Evolutionary conservation across 2,113 vertebrate species (phyloP).

Genomic region (Caranx melampygus): DNA sequence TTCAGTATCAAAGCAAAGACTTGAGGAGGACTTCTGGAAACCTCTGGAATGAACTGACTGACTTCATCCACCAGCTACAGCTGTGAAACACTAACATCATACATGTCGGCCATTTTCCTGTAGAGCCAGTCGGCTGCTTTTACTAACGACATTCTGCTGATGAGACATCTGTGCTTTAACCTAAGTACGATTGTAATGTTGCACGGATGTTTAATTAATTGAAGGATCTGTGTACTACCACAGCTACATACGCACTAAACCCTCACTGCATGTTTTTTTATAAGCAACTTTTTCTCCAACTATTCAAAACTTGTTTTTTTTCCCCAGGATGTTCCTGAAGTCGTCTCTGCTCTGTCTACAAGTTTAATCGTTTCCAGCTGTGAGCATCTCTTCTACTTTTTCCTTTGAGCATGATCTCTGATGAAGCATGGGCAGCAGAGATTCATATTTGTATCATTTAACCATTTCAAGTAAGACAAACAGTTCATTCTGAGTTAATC

Average conservation of each 20-base stretch:
- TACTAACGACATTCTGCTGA: no score
- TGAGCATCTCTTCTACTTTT: constrained; percentile 8
- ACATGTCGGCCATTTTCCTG: no score
- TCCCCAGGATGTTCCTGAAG: constrained; percentile 3
- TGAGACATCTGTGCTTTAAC: no score
- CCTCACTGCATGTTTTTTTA: background rate
- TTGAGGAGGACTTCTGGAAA: no score
- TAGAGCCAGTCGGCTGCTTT: no score
- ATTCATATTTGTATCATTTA: background rate
- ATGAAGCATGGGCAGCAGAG: background rate
- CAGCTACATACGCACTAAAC: background rate
- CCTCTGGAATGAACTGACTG: no score
- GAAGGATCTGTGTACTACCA: background rate
- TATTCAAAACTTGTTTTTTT: background rate
- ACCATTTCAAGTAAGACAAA: background rate
- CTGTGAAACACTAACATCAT: no score
- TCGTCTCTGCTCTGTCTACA: background rate
- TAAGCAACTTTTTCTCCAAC: background rate
- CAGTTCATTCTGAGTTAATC: constrained; percentile 29
- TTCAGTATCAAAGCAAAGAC: no score
- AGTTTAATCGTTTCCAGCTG: background rate
- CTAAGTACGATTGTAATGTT: no score
- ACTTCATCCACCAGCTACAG: no score
- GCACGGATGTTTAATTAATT: no score
- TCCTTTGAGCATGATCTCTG: constrained; percentile 3